phyloP scores from a whole-genome alignment of 2,888 invertebrate genomes.

The Eumerus sabulonum region DNA sequence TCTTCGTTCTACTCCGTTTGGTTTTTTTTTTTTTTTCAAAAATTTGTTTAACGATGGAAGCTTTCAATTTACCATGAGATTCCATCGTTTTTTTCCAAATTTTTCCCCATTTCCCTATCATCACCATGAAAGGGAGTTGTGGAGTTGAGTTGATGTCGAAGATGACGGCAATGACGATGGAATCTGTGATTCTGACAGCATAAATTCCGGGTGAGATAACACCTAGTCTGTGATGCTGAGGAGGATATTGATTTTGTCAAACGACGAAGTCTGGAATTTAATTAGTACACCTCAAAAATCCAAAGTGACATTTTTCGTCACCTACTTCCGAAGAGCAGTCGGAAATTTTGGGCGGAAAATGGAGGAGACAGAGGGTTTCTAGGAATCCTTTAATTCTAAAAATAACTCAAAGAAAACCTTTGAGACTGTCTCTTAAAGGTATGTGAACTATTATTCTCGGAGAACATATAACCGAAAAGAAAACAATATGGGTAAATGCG shows the following conservation, averaged over 20 bases:
- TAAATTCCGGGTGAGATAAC: constrained; percentile 44
- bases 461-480: too few relatives aligned
- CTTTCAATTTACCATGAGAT: constrained; percentile 68
- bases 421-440: too few relatives aligned
- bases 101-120: constrained; percentile 16
- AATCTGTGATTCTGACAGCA: constrained; percentile 12
- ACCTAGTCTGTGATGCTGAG: constrained; percentile 16
- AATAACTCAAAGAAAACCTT: too few relatives aligned
- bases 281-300: too few relatives aligned
- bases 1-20: too few relatives aligned
- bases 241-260: constrained; percentile 29
- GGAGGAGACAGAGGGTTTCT: too few relatives aligned
- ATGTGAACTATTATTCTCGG: too few relatives aligned
- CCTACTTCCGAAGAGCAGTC: too few relatives aligned
- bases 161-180: constrained; percentile 36
- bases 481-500: too few relatives aligned
- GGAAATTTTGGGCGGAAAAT: too few relatives aligned
- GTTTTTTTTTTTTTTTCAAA: constrained; percentile 46
- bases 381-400: too few relatives aligned
- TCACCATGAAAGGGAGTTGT: constrained; percentile 39
- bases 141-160: constrained; percentile 11
- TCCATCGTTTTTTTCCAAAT: constrained; percentile 44
- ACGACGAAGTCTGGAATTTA: neutral
- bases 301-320: too few relatives aligned
- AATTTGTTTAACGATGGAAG: constrained; percentile 65